Evolutionary conservation across 1,140 invertebrate genomes (phyloP).

Genomic region (Hestina assimilis): DNA sequence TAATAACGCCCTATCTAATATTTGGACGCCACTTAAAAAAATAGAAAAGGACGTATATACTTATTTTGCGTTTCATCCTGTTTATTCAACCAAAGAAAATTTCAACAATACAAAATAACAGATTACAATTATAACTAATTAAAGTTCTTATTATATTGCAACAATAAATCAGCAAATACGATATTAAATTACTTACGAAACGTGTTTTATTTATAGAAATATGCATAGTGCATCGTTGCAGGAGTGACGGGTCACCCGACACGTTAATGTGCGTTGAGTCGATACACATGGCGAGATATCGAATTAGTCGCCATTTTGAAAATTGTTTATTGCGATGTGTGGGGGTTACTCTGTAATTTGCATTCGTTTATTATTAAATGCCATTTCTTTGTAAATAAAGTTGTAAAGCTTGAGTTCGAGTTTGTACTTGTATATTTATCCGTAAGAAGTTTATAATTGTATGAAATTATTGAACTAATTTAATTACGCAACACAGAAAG

Average conservation of each 20-base stretch:
- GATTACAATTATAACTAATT: not conserved
- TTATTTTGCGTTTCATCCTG: too few species aligned
- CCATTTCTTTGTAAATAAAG: too few species aligned
- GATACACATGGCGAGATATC: constrained; percentile 54
- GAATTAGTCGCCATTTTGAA: constrained; percentile 45
- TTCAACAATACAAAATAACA: not conserved
- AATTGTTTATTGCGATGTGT: not conserved
- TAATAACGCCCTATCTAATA: too few species aligned
- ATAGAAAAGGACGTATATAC: too few species aligned
- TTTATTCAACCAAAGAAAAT: not conserved
- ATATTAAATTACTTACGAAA: constrained; percentile 18
- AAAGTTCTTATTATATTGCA: not conserved
- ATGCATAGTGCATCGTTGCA: constrained; percentile 42
- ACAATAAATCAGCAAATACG: constrained; percentile 22
- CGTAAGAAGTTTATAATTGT: too few species aligned
- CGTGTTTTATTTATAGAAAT: constrained; percentile 43
- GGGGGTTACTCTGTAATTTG: not conserved
- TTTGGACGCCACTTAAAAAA: too few species aligned
- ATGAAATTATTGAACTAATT: too few species aligned
- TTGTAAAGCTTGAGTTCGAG: too few species aligned
- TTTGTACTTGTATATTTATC: too few species aligned
- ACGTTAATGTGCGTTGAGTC: constrained; percentile 54
- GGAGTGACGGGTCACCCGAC: constrained; percentile 45
- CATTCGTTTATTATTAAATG: too few species aligned
- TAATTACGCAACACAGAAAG: too few species aligned